These are phyloP conservation scores for Sorex maritimensis DNA, from an alignment of 2,797 vertebrate genomes.

Conservation along the genomic window DNA sequence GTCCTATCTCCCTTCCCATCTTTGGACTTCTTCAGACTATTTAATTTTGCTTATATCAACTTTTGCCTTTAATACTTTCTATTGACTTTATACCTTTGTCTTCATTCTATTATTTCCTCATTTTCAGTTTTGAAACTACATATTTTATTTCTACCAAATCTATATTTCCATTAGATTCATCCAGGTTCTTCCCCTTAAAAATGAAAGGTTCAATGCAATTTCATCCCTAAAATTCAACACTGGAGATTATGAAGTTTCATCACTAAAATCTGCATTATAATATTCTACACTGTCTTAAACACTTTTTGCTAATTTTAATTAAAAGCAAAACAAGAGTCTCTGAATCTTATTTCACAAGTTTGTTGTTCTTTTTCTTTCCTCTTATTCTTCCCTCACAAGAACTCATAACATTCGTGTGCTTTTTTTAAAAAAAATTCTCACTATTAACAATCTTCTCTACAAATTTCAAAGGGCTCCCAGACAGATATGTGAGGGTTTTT, in stretches of 20 bases:
- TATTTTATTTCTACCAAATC: no score
- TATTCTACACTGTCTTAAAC: not conserved
- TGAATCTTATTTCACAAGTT: not conserved
- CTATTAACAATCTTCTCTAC: not conserved
- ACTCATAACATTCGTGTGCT: slow-evolving; percentile 4
- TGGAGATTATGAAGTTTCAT: not conserved
- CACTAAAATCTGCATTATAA: slow-evolving; percentile 27
- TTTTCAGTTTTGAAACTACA: no score
- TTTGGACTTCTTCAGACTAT: no score
- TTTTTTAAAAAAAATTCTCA: not conserved
- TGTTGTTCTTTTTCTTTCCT: slow-evolving; percentile 7
- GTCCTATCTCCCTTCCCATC: no score
- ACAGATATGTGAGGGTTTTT: not conserved
- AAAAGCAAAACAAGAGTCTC: not conserved
- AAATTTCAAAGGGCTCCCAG: not conserved
- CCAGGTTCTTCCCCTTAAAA: no score
- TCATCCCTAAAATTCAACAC: no score
- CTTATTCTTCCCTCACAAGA: not conserved
- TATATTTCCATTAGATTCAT: no score
- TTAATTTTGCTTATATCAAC: no score
- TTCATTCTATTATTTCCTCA: no score
- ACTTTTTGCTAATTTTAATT: slow-evolving; percentile 13
- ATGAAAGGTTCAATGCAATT: no score
- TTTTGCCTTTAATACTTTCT: no score
- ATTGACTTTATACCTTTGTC: no score